These are phyloP conservation scores for Eudorcas thomsonii DNA, from an alignment of 2,113 vertebrate genomes.

Conservation along the genomic window DNA sequence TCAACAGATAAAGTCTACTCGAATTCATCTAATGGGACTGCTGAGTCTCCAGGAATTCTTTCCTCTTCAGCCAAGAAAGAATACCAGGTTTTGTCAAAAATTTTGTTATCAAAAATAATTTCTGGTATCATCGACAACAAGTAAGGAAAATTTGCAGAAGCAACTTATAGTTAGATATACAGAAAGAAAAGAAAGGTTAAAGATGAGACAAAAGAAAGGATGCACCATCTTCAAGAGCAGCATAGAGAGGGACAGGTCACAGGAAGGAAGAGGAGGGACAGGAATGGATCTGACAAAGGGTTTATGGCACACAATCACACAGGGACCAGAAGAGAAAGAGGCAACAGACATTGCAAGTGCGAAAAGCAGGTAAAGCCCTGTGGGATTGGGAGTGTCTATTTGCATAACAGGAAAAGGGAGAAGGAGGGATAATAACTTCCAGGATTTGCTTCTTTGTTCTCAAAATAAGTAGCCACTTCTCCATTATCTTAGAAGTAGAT, in stretches of 20 bases:
- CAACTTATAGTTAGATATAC: neutral
- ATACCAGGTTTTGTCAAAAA: neutral
- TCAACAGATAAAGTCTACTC: neutral
- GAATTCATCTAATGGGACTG: neutral
- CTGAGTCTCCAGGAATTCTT: neutral
- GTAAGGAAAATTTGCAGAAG: neutral
- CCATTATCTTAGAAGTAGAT: neutral
- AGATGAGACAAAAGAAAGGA: neutral
- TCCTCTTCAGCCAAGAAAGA: neutral
- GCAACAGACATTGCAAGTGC: neutral
- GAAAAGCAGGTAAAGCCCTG: neutral
- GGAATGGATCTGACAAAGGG: rapidly evolving
- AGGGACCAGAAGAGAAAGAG: neutral
- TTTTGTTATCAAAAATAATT: neutral
- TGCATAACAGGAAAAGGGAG: neutral
- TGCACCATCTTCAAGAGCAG: neutral
- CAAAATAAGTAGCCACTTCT: conserved; percentile 3
- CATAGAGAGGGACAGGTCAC: neutral
- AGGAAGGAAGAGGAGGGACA: neutral
- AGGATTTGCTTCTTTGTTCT: neutral
- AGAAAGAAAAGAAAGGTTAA: neutral
- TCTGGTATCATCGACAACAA: neutral
- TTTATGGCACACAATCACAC: too few species aligned
- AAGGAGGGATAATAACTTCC: neutral
- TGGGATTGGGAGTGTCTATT: too few species aligned